phyloP scores from a whole-genome alignment of 1,140 invertebrate species.

The Megathymus violae region DNA sequence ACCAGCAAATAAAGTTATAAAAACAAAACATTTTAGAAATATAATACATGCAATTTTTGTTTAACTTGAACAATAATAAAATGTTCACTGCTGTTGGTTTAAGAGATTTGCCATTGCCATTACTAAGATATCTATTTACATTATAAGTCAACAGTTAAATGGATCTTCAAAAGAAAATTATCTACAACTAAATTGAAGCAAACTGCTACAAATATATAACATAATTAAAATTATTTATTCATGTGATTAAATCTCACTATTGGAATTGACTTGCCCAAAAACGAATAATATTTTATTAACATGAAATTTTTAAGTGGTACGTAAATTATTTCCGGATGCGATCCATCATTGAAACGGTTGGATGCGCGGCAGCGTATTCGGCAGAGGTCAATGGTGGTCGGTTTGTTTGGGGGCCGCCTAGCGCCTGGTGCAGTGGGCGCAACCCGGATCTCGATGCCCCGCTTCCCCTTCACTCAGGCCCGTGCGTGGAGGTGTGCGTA shows the following conservation, averaged over 20 bases:
- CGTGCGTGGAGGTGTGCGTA: conserved; percentile 71
- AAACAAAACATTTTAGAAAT: too few relatives aligned
- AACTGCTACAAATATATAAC: too few relatives aligned
- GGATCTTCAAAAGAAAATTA: too few relatives aligned
- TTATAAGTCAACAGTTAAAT: too few relatives aligned
- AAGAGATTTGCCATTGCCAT: not conserved
- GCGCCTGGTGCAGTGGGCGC: conserved; percentile 73
- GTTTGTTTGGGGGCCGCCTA: conserved; percentile 76
- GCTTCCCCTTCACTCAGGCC: conserved; percentile 78
- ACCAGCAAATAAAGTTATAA: too few relatives aligned
- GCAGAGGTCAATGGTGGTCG: conserved; percentile 64
- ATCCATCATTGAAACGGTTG: conserved; percentile 31
- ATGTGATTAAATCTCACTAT: too few relatives aligned
- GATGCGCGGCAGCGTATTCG: conserved; percentile 53
- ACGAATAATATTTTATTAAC: conserved; percentile 1
- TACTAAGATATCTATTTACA: too few relatives aligned
- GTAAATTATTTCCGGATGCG: conserved; percentile 38
- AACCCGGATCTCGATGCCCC: conserved; percentile 79
- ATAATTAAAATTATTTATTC: too few relatives aligned
- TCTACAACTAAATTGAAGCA: too few relatives aligned
- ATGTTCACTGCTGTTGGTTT: not conserved
- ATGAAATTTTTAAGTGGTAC: conserved; percentile 3
- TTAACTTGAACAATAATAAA: conserved; percentile 1
- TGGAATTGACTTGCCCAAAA: not conserved
- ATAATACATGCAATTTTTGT: not conserved